Conservation (phyloP, 1,140 invertebrate genomes). For the Bombyx mandarina region DNA sequence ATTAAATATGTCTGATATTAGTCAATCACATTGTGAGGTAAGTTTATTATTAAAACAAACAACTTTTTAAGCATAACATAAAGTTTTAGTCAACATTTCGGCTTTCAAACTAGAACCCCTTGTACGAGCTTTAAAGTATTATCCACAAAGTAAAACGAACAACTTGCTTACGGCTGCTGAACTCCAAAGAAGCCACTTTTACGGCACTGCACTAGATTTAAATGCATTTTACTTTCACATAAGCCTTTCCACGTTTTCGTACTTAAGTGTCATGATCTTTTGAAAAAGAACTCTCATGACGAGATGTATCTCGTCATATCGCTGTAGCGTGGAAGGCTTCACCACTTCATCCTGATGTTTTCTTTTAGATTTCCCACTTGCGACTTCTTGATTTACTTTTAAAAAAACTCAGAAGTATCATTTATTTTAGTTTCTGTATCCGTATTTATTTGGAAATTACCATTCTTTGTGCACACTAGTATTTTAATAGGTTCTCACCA, state of each 20-base stretch:
- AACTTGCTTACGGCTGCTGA: slow-evolving; percentile 23
- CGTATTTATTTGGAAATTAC: too few relatives aligned
- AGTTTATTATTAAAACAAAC: slow-evolving; percentile 33
- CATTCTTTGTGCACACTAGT: too few relatives aligned
- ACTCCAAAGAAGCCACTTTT: slow-evolving; percentile 26
- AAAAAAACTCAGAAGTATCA: too few relatives aligned
- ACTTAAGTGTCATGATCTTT: slow-evolving; percentile 34
- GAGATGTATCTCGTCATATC: neutral
- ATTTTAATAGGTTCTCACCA: too few relatives aligned
- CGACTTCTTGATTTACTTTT: neutral
- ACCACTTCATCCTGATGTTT: neutral
- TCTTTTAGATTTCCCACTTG: neutral
- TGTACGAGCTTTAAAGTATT: slow-evolving; percentile 10
- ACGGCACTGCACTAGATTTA: slow-evolving; percentile 25
- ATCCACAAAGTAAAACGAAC: slow-evolving; percentile 24
- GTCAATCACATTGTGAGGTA: slow-evolving; percentile 81
- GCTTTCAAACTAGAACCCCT: slow-evolving; percentile 6
- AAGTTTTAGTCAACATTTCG: slow-evolving; percentile 1
- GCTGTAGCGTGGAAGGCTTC: neutral
- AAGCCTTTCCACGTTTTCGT: slow-evolving; percentile 28
- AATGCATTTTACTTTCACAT: slow-evolving; percentile 33
- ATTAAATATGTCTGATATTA: slow-evolving; percentile 79
- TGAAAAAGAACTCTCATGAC: slow-evolving; percentile 15
- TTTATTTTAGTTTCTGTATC: too few relatives aligned
- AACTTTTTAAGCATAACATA: neutral